phyloP scores from a whole-genome alignment of 2,888 invertebrate species.

The Spicauda simplicius region DNA sequence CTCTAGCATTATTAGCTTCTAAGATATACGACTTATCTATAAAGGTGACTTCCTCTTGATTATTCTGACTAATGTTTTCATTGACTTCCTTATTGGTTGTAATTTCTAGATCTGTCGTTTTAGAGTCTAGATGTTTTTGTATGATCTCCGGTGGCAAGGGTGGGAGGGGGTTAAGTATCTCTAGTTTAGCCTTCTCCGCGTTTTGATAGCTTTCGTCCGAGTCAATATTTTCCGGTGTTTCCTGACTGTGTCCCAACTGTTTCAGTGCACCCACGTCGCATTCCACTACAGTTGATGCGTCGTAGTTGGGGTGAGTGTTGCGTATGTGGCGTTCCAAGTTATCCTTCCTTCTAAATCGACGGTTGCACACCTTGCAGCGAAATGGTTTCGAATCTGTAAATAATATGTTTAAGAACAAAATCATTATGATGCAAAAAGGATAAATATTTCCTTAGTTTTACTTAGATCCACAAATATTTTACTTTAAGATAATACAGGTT shows the following conservation, averaged over 20 bases:
- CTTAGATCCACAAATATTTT: too few relatives aligned
- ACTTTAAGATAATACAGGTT: too few relatives aligned
- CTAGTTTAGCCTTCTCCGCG: conserved; percentile 61
- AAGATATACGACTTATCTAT: conserved; percentile 72
- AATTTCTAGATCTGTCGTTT: conserved; percentile 24
- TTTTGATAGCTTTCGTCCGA: conserved; percentile 52
- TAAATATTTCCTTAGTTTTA: too few relatives aligned
- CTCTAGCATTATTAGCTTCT: conserved; percentile 74
- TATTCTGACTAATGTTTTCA: conserved; percentile 31
- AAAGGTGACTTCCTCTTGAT: conserved; percentile 22
- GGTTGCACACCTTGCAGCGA: conserved; percentile 88
- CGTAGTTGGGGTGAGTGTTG: conserved; percentile 88
- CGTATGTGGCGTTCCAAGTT: conserved; percentile 91
- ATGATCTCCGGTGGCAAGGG: conserved; percentile 68
- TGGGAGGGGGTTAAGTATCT: conserved; percentile 69
- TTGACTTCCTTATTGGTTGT: conserved; percentile 26
- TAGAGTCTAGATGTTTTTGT: conserved; percentile 58
- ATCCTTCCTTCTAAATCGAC: conserved; percentile 90
- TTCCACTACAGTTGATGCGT: conserved; percentile 62
- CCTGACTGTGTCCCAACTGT: conserved; percentile 48
- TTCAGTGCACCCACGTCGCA: conserved; percentile 64
- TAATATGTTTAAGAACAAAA: conserved; percentile 30
- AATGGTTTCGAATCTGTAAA: conserved; percentile 87
- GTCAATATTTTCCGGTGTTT: conserved; percentile 36
- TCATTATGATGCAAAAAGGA: too few relatives aligned